Percentiles rank a stretch among this genome's conserved stretches.
Conservation (phyloP, 2,113 vertebrate species). For the Enhydra lutris region DNA sequence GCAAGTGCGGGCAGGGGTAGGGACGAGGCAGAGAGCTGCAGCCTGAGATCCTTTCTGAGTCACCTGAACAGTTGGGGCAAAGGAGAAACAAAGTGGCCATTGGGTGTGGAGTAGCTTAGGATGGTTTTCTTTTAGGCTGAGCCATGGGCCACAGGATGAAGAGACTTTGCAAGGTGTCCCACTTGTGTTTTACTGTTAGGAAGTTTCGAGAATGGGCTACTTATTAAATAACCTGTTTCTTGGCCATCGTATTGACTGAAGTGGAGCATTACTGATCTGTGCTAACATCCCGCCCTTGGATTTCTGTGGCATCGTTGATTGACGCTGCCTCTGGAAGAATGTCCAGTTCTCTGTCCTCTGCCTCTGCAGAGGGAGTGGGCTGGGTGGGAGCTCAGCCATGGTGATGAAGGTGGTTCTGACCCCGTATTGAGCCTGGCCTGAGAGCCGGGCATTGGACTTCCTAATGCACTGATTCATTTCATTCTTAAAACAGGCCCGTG, state of each 20-base stretch:
- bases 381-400: neutral
- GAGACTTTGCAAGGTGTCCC: neutral
- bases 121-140: neutral
- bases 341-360: neutral
- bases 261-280: neutral
- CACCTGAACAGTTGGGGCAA: neutral
- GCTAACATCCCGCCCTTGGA: neutral
- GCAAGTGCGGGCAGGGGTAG: neutral
- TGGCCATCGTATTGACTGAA: neutral
- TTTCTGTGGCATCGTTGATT: neutral
- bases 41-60: neutral
- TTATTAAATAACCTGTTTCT: neutral
- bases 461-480: neutral
- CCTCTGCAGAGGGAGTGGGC: neutral
- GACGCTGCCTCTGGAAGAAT: neutral
- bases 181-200: neutral
- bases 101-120: neutral
- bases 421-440: neutral
- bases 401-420: no score
- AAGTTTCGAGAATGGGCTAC: neutral
- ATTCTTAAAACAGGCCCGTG: neutral
- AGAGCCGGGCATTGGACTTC: neutral
- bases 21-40: neutral
- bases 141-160: neutral
- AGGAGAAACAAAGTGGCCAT: neutral